phyloP scores from a whole-genome alignment of 2,113 vertebrate species.

The Aspiorhynchus laticeps region DNA sequence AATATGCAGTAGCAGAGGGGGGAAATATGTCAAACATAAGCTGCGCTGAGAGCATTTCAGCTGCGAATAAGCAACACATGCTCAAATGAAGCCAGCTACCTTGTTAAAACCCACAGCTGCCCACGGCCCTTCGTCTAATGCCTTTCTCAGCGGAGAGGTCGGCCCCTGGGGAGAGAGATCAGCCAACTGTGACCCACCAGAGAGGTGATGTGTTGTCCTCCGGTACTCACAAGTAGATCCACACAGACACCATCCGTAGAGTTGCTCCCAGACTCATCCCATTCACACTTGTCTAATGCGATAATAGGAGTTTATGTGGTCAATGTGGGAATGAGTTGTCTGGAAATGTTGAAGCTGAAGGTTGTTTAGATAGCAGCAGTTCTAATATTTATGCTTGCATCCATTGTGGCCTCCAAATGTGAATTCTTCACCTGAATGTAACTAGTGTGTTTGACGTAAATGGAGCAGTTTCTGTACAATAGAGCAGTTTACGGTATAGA shows the following conservation, averaged over 20 bases:
- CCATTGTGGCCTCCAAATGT: conserved; percentile 1
- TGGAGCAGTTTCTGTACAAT: background rate
- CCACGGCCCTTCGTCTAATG: conserved; percentile 26
- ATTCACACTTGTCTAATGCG: background rate
- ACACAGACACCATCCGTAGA: background rate
- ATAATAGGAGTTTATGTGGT: conserved; percentile 10
- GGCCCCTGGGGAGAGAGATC: conserved; percentile 28
- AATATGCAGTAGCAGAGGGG: conserved; percentile 45
- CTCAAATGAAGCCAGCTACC: conserved; percentile 37
- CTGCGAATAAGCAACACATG: conserved; percentile 42
- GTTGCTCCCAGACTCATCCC: background rate
- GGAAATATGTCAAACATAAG: conserved; percentile 47
- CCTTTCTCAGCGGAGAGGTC: background rate
- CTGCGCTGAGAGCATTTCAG: conserved; percentile 43
- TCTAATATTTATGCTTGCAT: background rate
- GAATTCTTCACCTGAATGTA: background rate
- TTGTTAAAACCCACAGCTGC: conserved; percentile 42
- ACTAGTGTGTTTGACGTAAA: background rate
- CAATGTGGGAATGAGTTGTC: background rate
- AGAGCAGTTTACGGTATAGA: background rate
- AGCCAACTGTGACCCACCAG: conserved; percentile 29
- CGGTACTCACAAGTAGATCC: background rate
- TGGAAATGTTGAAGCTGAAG: background rate
- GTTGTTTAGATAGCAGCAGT: background rate
- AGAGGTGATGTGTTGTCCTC: conserved; percentile 15